These are phyloP conservation scores for Heliconius hermathena DNA, from an alignment of 1,140 invertebrate species.

Conservation along the genomic window DNA sequence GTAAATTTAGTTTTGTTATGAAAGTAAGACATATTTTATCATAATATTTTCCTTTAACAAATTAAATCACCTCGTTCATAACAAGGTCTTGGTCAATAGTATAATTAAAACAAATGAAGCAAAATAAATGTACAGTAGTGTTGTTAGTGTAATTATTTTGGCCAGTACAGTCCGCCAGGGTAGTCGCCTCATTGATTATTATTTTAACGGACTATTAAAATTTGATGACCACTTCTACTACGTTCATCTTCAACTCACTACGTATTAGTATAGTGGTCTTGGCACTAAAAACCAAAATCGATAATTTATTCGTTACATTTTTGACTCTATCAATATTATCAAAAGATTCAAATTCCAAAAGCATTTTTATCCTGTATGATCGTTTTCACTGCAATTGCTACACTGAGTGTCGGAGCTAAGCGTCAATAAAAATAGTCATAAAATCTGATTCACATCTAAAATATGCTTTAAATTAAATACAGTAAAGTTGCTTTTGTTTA, in stretches of 20 bases:
- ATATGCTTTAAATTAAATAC: slow-evolving; percentile 45
- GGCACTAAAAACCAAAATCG: slow-evolving; percentile 48
- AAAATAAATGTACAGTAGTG: neutral
- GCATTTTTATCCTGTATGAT: slow-evolving; percentile 44
- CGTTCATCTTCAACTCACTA: slow-evolving; percentile 74
- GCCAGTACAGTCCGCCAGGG: slow-evolving; percentile 55
- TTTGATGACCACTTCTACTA: slow-evolving; percentile 76
- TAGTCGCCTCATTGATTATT: slow-evolving; percentile 79
- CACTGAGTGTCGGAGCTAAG: slow-evolving; percentile 72
- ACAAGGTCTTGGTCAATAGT: neutral
- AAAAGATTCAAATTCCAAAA: slow-evolving; percentile 49
- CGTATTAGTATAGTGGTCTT: slow-evolving; percentile 56
- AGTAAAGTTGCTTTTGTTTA: slow-evolving; percentile 50
- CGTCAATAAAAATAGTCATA: slow-evolving; percentile 81
- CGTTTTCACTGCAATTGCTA: slow-evolving; percentile 56
- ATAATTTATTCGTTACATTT: slow-evolving; percentile 24
- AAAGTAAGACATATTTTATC: neutral
- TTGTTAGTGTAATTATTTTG: slow-evolving; percentile 35
- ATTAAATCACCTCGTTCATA: neutral
- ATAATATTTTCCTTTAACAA: neutral
- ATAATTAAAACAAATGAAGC: neutral
- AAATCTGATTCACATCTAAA: slow-evolving; percentile 56
- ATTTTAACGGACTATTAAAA: slow-evolving; percentile 81
- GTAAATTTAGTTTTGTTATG: neutral
- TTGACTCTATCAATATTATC: slow-evolving; percentile 38